Conservation (phyloP, 2,113 vertebrate species). For the Vulpes vulpes region DNA sequence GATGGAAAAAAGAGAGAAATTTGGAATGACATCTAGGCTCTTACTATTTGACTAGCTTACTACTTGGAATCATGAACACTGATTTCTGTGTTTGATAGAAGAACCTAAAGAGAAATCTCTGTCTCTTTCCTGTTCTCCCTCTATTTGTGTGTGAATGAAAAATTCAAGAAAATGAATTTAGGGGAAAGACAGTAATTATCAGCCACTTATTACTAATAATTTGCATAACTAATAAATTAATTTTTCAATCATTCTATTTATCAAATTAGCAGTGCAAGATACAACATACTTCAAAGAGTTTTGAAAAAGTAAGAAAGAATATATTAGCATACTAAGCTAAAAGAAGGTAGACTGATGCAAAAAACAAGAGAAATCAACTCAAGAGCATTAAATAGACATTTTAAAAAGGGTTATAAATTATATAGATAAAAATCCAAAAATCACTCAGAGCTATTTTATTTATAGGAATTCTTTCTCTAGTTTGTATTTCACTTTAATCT, state of each 20-base stretch:
- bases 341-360: not conserved
- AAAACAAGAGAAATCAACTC: slow-evolving; percentile 31
- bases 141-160: not conserved
- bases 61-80: not conserved
- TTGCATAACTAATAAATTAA: not conserved
- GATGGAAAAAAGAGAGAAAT: not conserved
- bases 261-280: not conserved
- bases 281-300: not conserved
- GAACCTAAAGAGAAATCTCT: not conserved
- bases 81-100: not conserved
- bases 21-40: not conserved
- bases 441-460: not conserved
- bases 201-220: not conserved
- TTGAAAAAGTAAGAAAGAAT: not conserved
- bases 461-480: not conserved
- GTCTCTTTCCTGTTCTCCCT: not conserved
- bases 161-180: not conserved
- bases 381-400: not conserved
- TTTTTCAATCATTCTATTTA: not conserved
- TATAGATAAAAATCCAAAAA: not conserved
- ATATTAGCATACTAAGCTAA: not conserved
- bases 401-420: not conserved
- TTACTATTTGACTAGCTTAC: not conserved
- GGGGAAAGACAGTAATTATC: not conserved
- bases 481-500: not conserved